Evolutionary conservation across 2,113 vertebrate genomes (phyloP).

Genomic region (Gymnorhina tibicen): DNA sequence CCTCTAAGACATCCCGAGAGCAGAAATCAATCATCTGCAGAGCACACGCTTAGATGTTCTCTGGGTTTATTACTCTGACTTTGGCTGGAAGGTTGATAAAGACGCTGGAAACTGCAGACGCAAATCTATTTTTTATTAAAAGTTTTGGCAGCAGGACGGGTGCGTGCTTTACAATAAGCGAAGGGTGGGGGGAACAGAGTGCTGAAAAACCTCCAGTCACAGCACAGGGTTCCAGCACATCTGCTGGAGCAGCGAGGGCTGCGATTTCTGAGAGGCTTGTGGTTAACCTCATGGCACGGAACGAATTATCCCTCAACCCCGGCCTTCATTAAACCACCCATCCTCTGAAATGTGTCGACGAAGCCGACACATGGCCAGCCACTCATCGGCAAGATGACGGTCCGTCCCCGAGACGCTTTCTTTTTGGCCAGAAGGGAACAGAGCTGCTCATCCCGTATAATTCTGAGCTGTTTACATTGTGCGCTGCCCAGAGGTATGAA

Average conservation of each 20-base stretch:
- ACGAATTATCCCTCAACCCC: constrained; percentile 56
- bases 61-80: constrained; percentile 47
- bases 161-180: constrained; percentile 33
- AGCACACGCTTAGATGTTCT: constrained; percentile 34
- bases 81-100: constrained; percentile 58
- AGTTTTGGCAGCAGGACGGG: constrained; percentile 35
- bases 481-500: constrained; percentile 24
- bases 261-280: constrained; percentile 65
- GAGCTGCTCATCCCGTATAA: background rate
- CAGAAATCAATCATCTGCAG: constrained; percentile 50
- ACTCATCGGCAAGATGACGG: background rate
- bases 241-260: constrained; percentile 71
- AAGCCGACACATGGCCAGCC: constrained; percentile 56
- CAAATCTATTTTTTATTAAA: constrained; percentile 50
- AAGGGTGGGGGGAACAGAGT: constrained; percentile 22
- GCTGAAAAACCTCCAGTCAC: constrained; percentile 71
- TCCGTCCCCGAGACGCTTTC: background rate
- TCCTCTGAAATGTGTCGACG: constrained; percentile 51
- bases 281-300: constrained; percentile 73
- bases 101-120: constrained; percentile 32
- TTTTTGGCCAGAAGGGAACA: background rate
- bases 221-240: constrained; percentile 68
- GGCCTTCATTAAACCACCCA: constrained; percentile 63
- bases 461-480: background rate
- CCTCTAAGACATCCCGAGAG: background rate